Evolutionary conservation across 2,113 vertebrate species (phyloP).

Genomic region (Cervus canadensis): DNA sequence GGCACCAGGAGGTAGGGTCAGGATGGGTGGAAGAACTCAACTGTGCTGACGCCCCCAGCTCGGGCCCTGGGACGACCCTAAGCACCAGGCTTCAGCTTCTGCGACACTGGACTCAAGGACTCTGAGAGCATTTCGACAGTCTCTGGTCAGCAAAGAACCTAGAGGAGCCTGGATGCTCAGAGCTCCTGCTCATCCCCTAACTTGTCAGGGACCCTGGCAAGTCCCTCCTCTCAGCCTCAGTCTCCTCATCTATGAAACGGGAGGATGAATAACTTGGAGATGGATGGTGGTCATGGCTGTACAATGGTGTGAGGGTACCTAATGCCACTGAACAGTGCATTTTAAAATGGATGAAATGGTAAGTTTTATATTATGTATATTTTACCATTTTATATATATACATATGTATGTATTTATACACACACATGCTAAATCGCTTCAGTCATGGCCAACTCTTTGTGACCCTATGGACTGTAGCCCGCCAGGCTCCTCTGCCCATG

Average conservation of each 20-base stretch:
- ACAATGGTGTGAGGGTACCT: not conserved
- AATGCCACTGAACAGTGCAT: not conserved
- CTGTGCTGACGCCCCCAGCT: accelerated
- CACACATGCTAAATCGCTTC: not conserved
- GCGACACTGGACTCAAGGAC: accelerated
- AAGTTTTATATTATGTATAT: not conserved
- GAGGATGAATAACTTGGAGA: not conserved
- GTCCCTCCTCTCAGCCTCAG: not conserved
- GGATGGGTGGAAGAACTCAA: not conserved
- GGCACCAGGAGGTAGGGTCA: not conserved
- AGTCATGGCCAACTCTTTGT: not conserved
- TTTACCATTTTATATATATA: not conserved
- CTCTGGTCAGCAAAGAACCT: too few species aligned
- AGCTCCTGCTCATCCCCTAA: not conserved
- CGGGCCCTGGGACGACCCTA: accelerated
- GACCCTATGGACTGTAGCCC: not conserved
- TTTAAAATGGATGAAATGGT: not conserved
- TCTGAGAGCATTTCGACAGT: accelerated
- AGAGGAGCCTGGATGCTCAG: not conserved
- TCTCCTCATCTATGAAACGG: not conserved
- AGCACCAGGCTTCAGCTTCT: accelerated
- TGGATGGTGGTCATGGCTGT: accelerated
- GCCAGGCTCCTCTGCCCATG: not conserved
- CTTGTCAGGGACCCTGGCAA: not conserved
- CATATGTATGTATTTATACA: not conserved